These are phyloP conservation scores for Phorcus lineatus DNA, from an alignment of 2,888 invertebrate genomes.

Conservation along the genomic window DNA sequence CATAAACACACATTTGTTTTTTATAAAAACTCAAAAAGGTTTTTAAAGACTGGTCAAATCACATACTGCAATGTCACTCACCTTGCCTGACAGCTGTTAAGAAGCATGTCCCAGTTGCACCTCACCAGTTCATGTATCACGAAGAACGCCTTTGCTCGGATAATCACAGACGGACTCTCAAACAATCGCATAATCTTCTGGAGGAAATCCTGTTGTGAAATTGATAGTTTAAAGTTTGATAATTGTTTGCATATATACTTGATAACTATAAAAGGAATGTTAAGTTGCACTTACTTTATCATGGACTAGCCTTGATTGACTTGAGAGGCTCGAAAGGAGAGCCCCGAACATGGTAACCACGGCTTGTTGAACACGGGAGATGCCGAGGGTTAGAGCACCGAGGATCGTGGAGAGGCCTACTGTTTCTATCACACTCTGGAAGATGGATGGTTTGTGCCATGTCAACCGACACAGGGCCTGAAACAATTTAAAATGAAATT, in stretches of 20 bases:
- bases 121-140: constrained; percentile 69
- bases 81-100: constrained; percentile 70
- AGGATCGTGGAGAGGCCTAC: constrained; percentile 71
- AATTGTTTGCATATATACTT: too few relatives aligned
- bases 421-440: constrained; percentile 74
- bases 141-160: constrained; percentile 74
- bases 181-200: constrained; percentile 69
- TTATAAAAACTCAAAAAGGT: too few relatives aligned
- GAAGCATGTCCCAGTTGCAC: constrained; percentile 63
- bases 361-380: constrained; percentile 72
- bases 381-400: constrained; percentile 68
- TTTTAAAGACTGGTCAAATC: background rate
- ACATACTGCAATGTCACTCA: constrained; percentile 29
- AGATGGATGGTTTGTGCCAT: constrained; percentile 67
- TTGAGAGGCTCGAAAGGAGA: constrained; percentile 62
- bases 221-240: background rate
- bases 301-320: constrained; percentile 67
- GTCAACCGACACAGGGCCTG: constrained; percentile 74
- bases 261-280: too few relatives aligned
- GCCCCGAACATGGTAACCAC: constrained; percentile 74
- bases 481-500: constrained; percentile 21
- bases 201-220: constrained; percentile 65
- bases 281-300: constrained; percentile 65
- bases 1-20: too few relatives aligned
- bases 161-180: constrained; percentile 73